Percentiles rank a stretch among this genome's conserved stretches.
phyloP scores from a whole-genome alignment of 2,888 invertebrate species.

The Plagodis dolabraria region DNA sequence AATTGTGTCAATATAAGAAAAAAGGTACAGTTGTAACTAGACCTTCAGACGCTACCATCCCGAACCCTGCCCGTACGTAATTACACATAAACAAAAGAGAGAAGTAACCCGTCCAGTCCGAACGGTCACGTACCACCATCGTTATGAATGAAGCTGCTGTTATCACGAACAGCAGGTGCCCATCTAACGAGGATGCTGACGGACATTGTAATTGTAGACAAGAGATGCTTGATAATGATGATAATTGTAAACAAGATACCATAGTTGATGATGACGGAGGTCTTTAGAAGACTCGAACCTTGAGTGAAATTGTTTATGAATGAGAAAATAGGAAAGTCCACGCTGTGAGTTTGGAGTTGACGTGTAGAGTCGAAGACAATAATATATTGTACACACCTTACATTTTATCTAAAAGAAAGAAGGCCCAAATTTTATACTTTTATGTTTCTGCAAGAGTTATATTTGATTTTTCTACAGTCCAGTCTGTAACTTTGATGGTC shows the following conservation, averaged over 20 bases:
- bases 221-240: slow-evolving; percentile 11
- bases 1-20: too few species aligned
- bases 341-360: too few species aligned
- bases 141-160: slow-evolving; percentile 51
- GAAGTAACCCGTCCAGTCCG: slow-evolving; percentile 33
- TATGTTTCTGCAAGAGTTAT: too few species aligned
- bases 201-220: slow-evolving; percentile 29
- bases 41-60: background rate
- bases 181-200: slow-evolving; percentile 37
- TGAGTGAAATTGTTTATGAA: too few species aligned
- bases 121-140: slow-evolving; percentile 42
- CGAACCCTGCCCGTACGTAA: slow-evolving; percentile 16
- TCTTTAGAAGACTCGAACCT: background rate
- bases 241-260: background rate
- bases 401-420: too few species aligned
- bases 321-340: too few species aligned
- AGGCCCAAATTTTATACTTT: too few species aligned
- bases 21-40: too few species aligned
- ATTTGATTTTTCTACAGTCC: too few species aligned
- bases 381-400: too few species aligned
- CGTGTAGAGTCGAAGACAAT: too few species aligned
- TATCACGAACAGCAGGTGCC: slow-evolving; percentile 49
- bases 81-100: slow-evolving; percentile 24
- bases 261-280: slow-evolving; percentile 9
- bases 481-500: too few species aligned